phyloP scores from a whole-genome alignment of 1,140 invertebrate species.

The Chlorops oryzae region DNA sequence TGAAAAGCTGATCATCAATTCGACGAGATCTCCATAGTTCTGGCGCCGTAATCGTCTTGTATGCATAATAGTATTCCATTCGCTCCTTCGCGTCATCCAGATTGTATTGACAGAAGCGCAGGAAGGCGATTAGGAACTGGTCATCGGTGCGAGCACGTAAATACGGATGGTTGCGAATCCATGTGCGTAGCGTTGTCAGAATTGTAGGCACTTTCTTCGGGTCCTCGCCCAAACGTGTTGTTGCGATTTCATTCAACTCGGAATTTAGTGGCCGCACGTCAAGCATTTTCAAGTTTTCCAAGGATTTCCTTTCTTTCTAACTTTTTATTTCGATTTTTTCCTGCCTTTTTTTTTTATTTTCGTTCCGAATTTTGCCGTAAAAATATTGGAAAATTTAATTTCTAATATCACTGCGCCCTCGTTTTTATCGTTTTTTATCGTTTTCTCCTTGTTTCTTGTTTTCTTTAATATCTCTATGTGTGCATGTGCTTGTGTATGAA shows the following conservation, averaged over 20 bases:
- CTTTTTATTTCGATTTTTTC: too few species aligned
- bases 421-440: too few species aligned
- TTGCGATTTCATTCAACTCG: constrained; percentile 52
- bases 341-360: too few species aligned
- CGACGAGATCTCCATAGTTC: constrained; percentile 25
- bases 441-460: too few species aligned
- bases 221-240: constrained; percentile 55
- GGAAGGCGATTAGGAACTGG: constrained; percentile 56
- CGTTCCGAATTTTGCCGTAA: too few species aligned
- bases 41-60: constrained; percentile 32
- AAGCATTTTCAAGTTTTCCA: too few species aligned
- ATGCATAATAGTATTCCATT: constrained; percentile 52
- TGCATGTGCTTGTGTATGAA: too few species aligned
- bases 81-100: constrained; percentile 60
- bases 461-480: too few species aligned
- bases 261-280: constrained; percentile 49
- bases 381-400: too few species aligned
- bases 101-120: constrained; percentile 63
- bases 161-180: constrained; percentile 59
- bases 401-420: too few species aligned
- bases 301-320: too few species aligned
- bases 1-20: constrained; percentile 37
- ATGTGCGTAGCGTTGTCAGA: constrained; percentile 53
- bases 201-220: constrained; percentile 48
- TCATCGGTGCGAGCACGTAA: constrained; percentile 52